A percentile compares a stretch with the other conserved stretches of the same genome.
phyloP scores from a whole-genome alignment of 2,888 invertebrate genomes.

The Thymelicus lineola region DNA sequence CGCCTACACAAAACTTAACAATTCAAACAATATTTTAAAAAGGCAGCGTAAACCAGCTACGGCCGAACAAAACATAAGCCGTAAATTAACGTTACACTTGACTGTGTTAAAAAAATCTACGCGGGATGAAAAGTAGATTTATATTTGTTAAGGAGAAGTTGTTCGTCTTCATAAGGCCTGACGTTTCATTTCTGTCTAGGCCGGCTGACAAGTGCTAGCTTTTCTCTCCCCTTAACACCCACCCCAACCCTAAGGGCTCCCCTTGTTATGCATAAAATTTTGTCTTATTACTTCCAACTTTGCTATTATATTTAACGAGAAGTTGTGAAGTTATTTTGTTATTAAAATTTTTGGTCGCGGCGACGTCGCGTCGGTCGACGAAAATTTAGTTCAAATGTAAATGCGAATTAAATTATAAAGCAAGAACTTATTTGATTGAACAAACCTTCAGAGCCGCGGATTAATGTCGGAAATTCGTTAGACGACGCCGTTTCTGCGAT shows the following conservation, averaged over 20 bases:
- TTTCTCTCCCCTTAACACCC: constrained; percentile 56
- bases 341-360: constrained; percentile 80
- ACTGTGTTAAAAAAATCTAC: constrained; percentile 67
- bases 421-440: constrained; percentile 80
- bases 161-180: constrained; percentile 82
- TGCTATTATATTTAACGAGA: constrained; percentile 83
- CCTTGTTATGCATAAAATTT: constrained; percentile 85
- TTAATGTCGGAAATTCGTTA: constrained; percentile 72
- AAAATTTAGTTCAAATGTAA: constrained; percentile 78
- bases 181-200: constrained; percentile 83
- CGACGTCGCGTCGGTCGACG: constrained; percentile 50
- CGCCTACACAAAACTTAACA: constrained; percentile 37
- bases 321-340: constrained; percentile 84
- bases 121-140: constrained; percentile 75
- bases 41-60: constrained; percentile 32
- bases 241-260: constrained; percentile 51
- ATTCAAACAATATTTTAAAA: constrained; percentile 37
- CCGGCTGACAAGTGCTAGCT: constrained; percentile 78
- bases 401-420: constrained; percentile 80
- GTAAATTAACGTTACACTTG: constrained; percentile 72
- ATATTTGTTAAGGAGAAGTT: constrained; percentile 83
- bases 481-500: constrained; percentile 52
- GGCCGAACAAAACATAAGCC: constrained; percentile 54
- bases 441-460: constrained; percentile 75
- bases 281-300: constrained; percentile 84